Base-by-base conservation (phyloP, 2,888 invertebrate species). In the Euplexia lucipara region DNA sequence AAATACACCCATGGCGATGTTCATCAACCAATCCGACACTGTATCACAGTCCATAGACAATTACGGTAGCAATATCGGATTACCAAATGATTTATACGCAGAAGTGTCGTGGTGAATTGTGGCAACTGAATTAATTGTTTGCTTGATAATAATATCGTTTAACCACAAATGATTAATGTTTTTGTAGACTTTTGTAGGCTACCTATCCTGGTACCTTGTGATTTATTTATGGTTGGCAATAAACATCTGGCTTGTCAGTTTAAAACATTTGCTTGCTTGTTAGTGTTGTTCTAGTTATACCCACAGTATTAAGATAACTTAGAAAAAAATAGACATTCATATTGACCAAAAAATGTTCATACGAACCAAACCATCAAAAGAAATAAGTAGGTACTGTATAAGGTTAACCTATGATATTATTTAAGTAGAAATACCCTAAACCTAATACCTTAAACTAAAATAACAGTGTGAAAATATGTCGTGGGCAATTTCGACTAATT, bases 61-160 rank as follows among this genome's bases (percentile, higher is more conserved):
- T 47, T 56, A 82, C 86, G 81, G 88, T 85, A 87, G 88, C 87
- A 75, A 74, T 88, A 90, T 90, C 88, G 83, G 83, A 85, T 91
- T 90, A 87, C 84, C 56, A 51, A 65, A 79, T 88, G 89, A 91
- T 91, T 90, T 92, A 91, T 90, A 79, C 71, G 63, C 80, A 77
- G 83, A 87, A 87, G 86, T 89, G 90, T 90, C 87, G 78, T 75
- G 75, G 75, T 66, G 75, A 77, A 81, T 83, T 81, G 82, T 77
- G 70, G 70, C 70, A 67, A 78, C 65, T 69, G 83, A 86, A 91
- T 91, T 92, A 91, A 92, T 90, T 88, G 88, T 88, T 73, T 56
- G 72, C 70, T 66, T 74, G 86, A 85, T 88, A 88, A 89, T 88
- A 86, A 88, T 85, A 85, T 84, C 80, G 82, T 82, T 85, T 83